Evolutionary conservation across 2,888 invertebrate genomes (phyloP).

Genomic region (Habrosyne pyritoides): DNA sequence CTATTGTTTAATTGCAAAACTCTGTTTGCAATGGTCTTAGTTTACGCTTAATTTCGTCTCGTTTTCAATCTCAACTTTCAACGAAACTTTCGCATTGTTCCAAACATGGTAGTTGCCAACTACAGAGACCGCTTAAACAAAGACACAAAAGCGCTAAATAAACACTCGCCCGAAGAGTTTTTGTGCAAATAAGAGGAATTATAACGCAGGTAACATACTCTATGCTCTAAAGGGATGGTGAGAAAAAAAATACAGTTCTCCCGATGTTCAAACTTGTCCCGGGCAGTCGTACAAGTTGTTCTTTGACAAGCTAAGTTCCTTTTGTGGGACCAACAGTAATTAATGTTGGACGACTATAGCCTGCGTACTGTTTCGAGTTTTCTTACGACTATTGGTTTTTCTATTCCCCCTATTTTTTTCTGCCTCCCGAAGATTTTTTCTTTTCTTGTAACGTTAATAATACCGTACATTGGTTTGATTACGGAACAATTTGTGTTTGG

Average conservation of each 20-base stretch:
- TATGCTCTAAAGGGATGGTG: conserved; percentile 35
- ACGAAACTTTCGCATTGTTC: conserved; percentile 56
- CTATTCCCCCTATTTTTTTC: conserved; percentile 49
- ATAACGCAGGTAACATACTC: conserved; percentile 53
- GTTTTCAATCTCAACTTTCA: conserved; percentile 63
- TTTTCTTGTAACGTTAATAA: conserved; percentile 46
- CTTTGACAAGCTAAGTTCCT: conserved; percentile 61
- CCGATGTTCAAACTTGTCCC: conserved; percentile 34
- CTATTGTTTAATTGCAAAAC: conserved; percentile 49
- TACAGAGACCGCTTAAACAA: conserved; percentile 49
- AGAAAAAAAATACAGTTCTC: conserved; percentile 41
- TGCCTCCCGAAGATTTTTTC: conserved; percentile 35
- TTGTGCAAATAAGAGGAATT: conserved; percentile 47
- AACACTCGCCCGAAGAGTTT: conserved; percentile 51
- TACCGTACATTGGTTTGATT: conserved; percentile 40
- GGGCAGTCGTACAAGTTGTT: conserved; percentile 51
- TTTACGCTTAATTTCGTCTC: conserved; percentile 60
- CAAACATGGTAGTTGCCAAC: conserved; percentile 45
- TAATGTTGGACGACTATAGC: conserved; percentile 62
- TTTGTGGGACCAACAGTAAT: conserved; percentile 61
- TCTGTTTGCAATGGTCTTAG: conserved; percentile 52
- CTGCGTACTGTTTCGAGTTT: conserved; percentile 50
- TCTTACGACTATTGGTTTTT: conserved; percentile 54
- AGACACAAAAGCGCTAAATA: conserved; percentile 55
- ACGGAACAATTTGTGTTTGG: conserved; percentile 34